A percentile compares a stretch with the other conserved stretches of the same genome.
phyloP scores from a whole-genome alignment of 2,797 vertebrate species.

The Myripristis jacobus region DNA sequence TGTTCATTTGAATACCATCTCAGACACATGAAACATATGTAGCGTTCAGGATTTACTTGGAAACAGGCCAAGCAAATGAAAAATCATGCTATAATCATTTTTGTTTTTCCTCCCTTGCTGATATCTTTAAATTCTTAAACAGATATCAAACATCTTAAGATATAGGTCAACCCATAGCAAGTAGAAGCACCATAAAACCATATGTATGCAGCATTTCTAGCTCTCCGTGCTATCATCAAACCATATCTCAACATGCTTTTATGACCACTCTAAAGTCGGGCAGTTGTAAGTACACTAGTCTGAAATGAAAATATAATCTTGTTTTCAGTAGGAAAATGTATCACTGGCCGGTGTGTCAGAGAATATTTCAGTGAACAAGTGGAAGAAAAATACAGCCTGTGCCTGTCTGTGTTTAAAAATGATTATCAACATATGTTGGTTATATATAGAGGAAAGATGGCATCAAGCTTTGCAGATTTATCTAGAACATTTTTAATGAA shows the following conservation, averaged over 20 bases:
- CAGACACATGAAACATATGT: conserved; percentile 8
- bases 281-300: too few species aligned
- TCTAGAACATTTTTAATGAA: too few species aligned
- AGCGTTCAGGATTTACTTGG: neutral
- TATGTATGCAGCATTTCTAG: neutral
- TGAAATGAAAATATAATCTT: too few species aligned
- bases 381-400: too few species aligned
- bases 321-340: too few species aligned
- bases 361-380: too few species aligned
- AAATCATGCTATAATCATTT: conserved; percentile 5
- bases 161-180: neutral
- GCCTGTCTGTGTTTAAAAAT: too few species aligned
- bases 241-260: neutral
- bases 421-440: too few species aligned
- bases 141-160: neutral
- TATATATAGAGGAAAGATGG: too few species aligned
- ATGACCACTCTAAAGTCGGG: too few species aligned
- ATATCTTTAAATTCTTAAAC: neutral
- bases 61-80: neutral
- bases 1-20: conserved; percentile 1
- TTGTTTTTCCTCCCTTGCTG: conserved; percentile 7
- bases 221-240: neutral
- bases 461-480: too few species aligned
- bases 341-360: too few species aligned
- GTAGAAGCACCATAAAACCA: neutral